A percentile compares a stretch with the other conserved stretches of the same genome.
phyloP scores from a whole-genome alignment of 2,888 invertebrate species.

The Erebia aethiops region DNA sequence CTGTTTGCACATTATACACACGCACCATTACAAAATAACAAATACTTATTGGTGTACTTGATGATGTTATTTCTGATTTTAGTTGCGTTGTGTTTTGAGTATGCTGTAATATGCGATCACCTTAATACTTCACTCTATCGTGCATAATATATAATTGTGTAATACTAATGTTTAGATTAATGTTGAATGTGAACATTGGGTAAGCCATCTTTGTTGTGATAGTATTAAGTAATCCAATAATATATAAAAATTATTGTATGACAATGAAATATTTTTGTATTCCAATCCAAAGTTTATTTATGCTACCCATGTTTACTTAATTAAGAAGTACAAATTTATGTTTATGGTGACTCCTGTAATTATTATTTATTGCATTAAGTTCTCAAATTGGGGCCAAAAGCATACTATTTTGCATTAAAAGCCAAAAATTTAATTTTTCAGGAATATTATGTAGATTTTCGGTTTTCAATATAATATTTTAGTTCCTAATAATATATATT shows the following conservation, averaged over 20 bases:
- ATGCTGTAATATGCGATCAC: background rate
- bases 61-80: background rate
- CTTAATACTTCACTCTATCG: background rate
- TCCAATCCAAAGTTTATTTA: constrained; percentile 26
- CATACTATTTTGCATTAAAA: background rate
- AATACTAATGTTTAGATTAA: constrained; percentile 21
- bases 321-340: constrained; percentile 12
- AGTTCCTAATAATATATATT: background rate
- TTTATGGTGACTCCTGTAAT: background rate
- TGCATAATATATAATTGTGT: background rate
- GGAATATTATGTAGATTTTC: background rate
- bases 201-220: constrained; percentile 34
- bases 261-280: constrained; percentile 33
- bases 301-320: constrained; percentile 1
- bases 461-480: background rate
- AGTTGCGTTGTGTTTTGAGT: background rate
- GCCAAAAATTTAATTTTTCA: background rate
- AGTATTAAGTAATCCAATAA: constrained; percentile 29
- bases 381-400: constrained; percentile 21
- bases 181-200: constrained; percentile 29
- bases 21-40: background rate
- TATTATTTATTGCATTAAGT: background rate
- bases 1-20: background rate
- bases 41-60: background rate
- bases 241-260: constrained; percentile 17